Evolutionary conservation across 2,113 vertebrate genomes (phyloP), one percentile per base, ranked within the genome.

Genomic region (Salvelinus namaycush): DNA sequence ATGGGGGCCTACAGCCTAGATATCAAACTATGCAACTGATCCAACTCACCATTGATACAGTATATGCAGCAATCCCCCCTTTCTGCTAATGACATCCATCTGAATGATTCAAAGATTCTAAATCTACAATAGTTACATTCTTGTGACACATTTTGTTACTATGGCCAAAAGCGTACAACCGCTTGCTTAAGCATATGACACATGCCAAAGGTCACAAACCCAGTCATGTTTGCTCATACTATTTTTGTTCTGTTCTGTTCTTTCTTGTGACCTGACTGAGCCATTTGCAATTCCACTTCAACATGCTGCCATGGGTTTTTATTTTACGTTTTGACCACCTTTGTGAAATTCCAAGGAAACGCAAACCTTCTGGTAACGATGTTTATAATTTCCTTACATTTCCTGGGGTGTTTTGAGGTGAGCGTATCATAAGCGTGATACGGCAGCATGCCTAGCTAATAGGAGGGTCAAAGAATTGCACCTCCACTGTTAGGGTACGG

Each of bases 191-290:
- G 34, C 34, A 51, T 51, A 51, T 51, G 49, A 51, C 13, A 51
- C 49, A 66, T 27, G 24, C 64, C 64, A 66, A 66, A 66, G 26
- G 64, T 66, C 64, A 27, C 64, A 27, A 18, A 66, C 64, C 26
- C 64, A 14, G 49, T 51, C 49, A 51, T 7, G 6, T 51, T 51
- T 51, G 49, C 13, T 12, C 22, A 34, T 34, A 7, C 34, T 34
- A 34, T n/a, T 14, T 31, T 18, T 39, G 67, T 29, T 39, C 8
- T 7, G 18, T 39, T 34, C 11, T 26, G 6, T 31, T 39, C 67
- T 68, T 34, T 3, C 31, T 70, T 6, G 7, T 22, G 24, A 22
- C 4, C 34, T 11, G 68, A 48, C 34, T 44, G 39, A 70, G 68
- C 68, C 68, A 48, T 70, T 70, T 44, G 24, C 9, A 11, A 70